Evolutionary conservation across 2,113 vertebrate species (phyloP).

Genomic region (Rhinolophus sinicus): DNA sequence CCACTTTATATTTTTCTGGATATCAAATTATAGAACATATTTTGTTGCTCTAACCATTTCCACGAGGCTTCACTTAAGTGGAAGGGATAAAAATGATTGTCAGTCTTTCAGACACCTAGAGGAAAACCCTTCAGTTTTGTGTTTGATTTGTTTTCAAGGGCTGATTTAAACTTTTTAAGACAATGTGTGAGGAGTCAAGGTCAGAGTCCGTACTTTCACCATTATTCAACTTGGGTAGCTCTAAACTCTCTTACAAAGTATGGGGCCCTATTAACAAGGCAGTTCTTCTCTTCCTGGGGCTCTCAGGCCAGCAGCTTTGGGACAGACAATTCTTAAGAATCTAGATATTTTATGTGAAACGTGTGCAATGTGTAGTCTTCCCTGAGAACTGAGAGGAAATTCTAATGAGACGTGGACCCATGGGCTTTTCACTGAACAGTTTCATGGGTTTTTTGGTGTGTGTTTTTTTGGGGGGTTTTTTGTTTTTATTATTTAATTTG

Average conservation of each 20-base stretch:
- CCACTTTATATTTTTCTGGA: neutral
- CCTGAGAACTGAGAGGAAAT: accelerated
- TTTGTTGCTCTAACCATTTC: neutral
- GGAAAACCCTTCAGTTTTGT: neutral
- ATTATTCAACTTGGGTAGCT: neutral
- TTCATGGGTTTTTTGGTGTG: too few species aligned
- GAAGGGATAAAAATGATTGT: neutral
- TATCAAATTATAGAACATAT: neutral
- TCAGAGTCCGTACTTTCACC: slow-evolving; percentile 23
- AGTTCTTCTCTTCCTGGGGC: neutral
- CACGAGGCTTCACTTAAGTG: neutral
- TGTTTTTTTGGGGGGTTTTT: too few species aligned
- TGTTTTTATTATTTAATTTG: neutral
- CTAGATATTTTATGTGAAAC: accelerated
- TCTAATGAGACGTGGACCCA: accelerated
- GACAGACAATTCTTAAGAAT: neutral
- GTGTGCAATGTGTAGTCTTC: accelerated
- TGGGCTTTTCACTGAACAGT: too few species aligned
- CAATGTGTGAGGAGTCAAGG: slow-evolving; percentile 11
- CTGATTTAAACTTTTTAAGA: slow-evolving; percentile 39
- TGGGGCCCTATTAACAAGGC: slow-evolving; percentile 1
- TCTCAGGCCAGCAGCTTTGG: accelerated
- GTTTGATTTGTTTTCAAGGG: neutral
- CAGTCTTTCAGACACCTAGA: neutral
- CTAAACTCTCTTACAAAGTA: slow-evolving; percentile 1